Evolutionary conservation across 1,140 invertebrate species (phyloP).

Genomic region (Pteromalus puparum): DNA sequence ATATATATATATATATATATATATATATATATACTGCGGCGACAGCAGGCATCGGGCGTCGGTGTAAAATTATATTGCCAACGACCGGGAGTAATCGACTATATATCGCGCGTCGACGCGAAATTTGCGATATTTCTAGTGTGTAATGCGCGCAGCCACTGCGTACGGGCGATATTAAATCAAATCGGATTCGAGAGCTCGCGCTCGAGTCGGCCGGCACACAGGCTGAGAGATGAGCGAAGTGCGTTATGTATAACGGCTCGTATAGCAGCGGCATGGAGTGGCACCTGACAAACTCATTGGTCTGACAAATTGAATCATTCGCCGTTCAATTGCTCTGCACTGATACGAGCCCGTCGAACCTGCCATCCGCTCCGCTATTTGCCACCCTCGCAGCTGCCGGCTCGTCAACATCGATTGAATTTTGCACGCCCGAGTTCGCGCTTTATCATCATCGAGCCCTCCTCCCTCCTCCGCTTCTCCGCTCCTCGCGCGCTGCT

Average conservation of each 20-base stretch:
- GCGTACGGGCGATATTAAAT: slow-evolving; percentile 71
- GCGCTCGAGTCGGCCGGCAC: slow-evolving; percentile 60
- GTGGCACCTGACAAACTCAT: slow-evolving; percentile 76
- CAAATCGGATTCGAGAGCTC: slow-evolving; percentile 73
- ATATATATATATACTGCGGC: no score
- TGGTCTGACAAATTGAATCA: slow-evolving; percentile 76
- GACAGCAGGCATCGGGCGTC: slow-evolving; percentile 39
- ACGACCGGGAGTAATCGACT: slow-evolving; percentile 54
- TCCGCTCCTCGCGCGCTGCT: background rate
- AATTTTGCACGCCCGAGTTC: slow-evolving; percentile 25
- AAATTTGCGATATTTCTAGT: slow-evolving; percentile 73
- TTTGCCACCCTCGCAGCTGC: slow-evolving; percentile 59
- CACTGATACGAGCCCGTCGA: slow-evolving; percentile 65
- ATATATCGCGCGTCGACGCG: slow-evolving; percentile 58
- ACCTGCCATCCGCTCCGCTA: slow-evolving; percentile 66
- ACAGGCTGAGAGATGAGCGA: slow-evolving; percentile 48
- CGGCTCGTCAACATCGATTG: slow-evolving; percentile 52
- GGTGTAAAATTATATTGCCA: slow-evolving; percentile 47
- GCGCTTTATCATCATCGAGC: slow-evolving; percentile 42
- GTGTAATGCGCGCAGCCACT: slow-evolving; percentile 72
- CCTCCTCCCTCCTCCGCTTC: background rate
- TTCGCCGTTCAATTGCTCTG: slow-evolving; percentile 75
- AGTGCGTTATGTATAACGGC: slow-evolving; percentile 24
- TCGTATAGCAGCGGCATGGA: slow-evolving; percentile 63
- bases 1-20: no score